A percentile compares a stretch with the other conserved stretches of the same genome.
phyloP scores from a whole-genome alignment of 2,113 vertebrate genomes.

The Brachyistius frenatus region DNA sequence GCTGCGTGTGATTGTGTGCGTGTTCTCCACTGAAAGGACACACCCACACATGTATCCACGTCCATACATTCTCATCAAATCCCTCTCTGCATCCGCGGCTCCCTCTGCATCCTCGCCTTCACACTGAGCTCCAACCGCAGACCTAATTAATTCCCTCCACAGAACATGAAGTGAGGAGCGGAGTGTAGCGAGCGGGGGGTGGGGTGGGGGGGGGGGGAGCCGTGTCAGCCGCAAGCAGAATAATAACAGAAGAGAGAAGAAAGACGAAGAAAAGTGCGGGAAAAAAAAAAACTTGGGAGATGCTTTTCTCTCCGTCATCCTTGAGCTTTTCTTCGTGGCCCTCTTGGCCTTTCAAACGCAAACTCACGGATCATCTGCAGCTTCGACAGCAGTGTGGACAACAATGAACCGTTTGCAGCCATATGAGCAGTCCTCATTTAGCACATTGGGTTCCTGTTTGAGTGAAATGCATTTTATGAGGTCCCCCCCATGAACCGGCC shows the following conservation, averaged over 20 bases:
- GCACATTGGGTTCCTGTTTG: not conserved
- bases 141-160: slow-evolving; percentile 60
- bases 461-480: slow-evolving; percentile 7
- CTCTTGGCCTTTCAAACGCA: not conserved
- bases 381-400: not conserved
- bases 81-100: slow-evolving; percentile 19
- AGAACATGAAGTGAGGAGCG: slow-evolving; percentile 36
- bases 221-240: slow-evolving; percentile 45
- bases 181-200: slow-evolving; percentile 42
- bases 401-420: not conserved
- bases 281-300: slow-evolving; percentile 5
- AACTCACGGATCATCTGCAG: not conserved
- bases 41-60: not conserved
- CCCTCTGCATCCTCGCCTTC: slow-evolving; percentile 43
- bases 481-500: slow-evolving; percentile 12
- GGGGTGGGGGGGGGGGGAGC: slow-evolving; percentile 33
- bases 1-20: not conserved
- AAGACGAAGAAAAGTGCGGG: slow-evolving; percentile 13
- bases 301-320: not conserved
- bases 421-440: not conserved
- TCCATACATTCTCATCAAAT: slow-evolving; percentile 41
- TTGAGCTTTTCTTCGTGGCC: not conserved
- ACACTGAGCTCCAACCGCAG: slow-evolving; percentile 43
- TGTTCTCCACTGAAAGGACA: not conserved
- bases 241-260: slow-evolving; percentile 41